Evolutionary conservation across 2,113 vertebrate species (phyloP), one percentile per base, ranked within the genome.

Genomic region (Tachuris rubrigastra): DNA sequence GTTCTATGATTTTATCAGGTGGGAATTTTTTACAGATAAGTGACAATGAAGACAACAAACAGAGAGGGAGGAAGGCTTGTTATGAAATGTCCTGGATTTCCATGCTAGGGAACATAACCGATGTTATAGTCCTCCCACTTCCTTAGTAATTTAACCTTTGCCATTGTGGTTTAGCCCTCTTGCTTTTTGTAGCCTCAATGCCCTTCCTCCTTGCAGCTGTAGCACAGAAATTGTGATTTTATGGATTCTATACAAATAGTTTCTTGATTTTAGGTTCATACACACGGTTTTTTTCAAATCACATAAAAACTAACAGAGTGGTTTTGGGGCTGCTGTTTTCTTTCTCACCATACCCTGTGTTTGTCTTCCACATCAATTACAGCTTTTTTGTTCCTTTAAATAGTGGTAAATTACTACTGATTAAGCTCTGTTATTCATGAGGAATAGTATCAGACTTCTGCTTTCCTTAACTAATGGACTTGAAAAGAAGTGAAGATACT

Each of bases 101-200:
- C 35, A 74, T 59, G 60, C 68, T 91, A 42, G 42, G n/a, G 37
- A 91, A 78, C 30, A 56, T 49, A 95, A 84, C 28, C 77, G 30
- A 62, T 15, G 5, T 59, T 47, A 33, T 4, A 56, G 24, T 94
- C 58, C 78, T 89, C 58, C 67, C 49, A 63, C 50, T 86, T 91
- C 81, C 66, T 91, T 39, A 85, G 66, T 81, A 87, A 89, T 63
- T 84, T 85, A 94, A 94, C 81, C 85, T 93, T 87, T 81, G 65
- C 39, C 77, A 62, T 7, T 81, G 77, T 59, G 44, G 50, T 84
- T 93, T 78, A 68, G 55, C 13, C 33, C 6, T 87, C 56, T n/a
- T 84, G 50, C 15, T 73, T 92, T 85, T 16, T 53, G 30, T 58
- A 65, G 82, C 62, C 74, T 65, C 71, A 65, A 2, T 49, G 49